A percentile compares a stretch with the other conserved stretches of the same genome.
Evolutionary conservation across 1,140 invertebrate species (phyloP).

Genomic region (Lordiphosa collinella): DNA sequence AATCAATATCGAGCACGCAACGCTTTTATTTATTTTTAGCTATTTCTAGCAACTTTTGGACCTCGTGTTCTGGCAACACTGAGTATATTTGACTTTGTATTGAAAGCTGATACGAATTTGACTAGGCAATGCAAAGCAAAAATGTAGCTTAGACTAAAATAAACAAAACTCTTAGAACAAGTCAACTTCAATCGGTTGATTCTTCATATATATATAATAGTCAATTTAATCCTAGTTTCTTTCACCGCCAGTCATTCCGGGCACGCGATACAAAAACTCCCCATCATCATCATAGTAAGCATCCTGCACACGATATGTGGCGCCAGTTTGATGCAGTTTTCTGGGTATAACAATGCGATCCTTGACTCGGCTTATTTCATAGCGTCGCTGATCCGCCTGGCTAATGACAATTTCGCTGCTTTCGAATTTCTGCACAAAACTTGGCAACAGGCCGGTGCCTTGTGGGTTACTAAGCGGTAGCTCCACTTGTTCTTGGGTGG

Average conservation of each 20-base stretch:
- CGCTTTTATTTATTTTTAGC: too few relatives aligned
- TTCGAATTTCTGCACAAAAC: conserved; percentile 48
- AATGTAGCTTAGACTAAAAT: too few relatives aligned
- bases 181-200: too few relatives aligned
- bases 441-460: conserved; percentile 53
- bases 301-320: conserved; percentile 86
- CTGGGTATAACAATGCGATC: conserved; percentile 85
- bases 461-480: conserved; percentile 35
- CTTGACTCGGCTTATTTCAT: conserved; percentile 68
- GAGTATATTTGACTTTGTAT: too few relatives aligned
- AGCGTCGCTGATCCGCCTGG: conserved; percentile 50
- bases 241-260: conserved; percentile 83
- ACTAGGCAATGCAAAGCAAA: too few relatives aligned
- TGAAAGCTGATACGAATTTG: too few relatives aligned
- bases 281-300: conserved; percentile 89
- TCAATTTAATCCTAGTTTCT: too few relatives aligned
- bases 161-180: too few relatives aligned
- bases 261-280: conserved; percentile 87
- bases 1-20: too few relatives aligned
- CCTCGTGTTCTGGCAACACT: too few relatives aligned
- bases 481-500: conserved; percentile 1
- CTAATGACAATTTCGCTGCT: conserved; percentile 79
- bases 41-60: too few relatives aligned
- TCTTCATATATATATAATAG: too few relatives aligned
- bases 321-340: conserved; percentile 82